phyloP scores from a whole-genome alignment of 2,797 vertebrate species.

The Macropus fuliginosus region DNA sequence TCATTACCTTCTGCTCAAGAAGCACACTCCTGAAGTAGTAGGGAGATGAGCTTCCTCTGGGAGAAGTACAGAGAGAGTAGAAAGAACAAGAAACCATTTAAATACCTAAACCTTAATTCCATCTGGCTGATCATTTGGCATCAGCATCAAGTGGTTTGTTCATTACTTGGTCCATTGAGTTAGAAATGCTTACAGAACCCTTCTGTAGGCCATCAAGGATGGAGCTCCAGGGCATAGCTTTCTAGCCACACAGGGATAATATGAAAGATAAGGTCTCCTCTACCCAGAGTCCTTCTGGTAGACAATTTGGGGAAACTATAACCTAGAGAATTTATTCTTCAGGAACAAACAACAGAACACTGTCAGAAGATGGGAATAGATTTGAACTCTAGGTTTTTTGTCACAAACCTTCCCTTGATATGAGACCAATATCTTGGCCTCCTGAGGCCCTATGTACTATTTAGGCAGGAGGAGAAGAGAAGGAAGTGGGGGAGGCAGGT shows the following conservation, averaged over 20 bases:
- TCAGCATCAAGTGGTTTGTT: neutral
- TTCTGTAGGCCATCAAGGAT: conserved; percentile 20
- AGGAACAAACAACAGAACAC: conserved; percentile 22
- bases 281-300: conserved; percentile 3
- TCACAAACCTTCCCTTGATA: neutral
- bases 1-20: conserved; percentile 56
- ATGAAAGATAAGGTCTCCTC: conserved; percentile 28
- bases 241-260: neutral
- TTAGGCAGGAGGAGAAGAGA: neutral
- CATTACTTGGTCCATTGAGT: conserved; percentile 45
- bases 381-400: neutral
- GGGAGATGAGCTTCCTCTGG: conserved; percentile 12
- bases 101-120: neutral
- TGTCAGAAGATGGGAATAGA: conserved; percentile 23
- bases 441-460: neutral
- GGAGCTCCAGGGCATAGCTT: neutral
- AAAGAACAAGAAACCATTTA: conserved; percentile 4
- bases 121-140: conserved; percentile 21
- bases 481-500: neutral
- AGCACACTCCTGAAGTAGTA: conserved; percentile 37
- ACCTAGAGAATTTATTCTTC: conserved; percentile 10
- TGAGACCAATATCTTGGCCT: neutral
- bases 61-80: conserved; percentile 28
- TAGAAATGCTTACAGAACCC: neutral
- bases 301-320: neutral